These are phyloP conservation scores for Calephelis nemesis DNA, from an alignment of 1,140 invertebrate genomes.

Conservation along the genomic window DNA sequence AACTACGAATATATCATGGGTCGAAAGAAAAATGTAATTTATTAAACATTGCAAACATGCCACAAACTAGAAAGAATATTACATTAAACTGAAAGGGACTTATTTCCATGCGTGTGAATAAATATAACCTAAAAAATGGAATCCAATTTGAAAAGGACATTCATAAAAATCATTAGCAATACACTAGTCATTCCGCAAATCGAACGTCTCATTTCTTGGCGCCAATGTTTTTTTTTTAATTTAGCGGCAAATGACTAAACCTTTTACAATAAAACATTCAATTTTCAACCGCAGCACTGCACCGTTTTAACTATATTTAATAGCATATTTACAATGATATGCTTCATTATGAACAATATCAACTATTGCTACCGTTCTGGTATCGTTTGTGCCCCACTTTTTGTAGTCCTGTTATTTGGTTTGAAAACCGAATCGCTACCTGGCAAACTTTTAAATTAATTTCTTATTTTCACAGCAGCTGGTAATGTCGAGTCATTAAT, in stretches of 20 bases:
- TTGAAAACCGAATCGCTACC: constrained; percentile 58
- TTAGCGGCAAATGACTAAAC: constrained; percentile 14
- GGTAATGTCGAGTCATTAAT: constrained; percentile 34
- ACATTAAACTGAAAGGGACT: too few species aligned
- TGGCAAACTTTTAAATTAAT: constrained; percentile 71
- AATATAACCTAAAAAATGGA: too few species aligned
- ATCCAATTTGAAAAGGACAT: neutral
- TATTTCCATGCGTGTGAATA: too few species aligned
- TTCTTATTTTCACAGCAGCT: constrained; percentile 48
- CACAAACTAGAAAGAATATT: too few species aligned
- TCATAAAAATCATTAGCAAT: constrained; percentile 17
- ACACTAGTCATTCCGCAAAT: constrained; percentile 40
- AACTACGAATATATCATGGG: too few species aligned
- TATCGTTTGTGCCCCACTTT: constrained; percentile 56
- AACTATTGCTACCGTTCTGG: constrained; percentile 47
- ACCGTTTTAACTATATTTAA: constrained; percentile 57
- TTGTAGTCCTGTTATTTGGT: constrained; percentile 26
- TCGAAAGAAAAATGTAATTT: too few species aligned
- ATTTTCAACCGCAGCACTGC: constrained; percentile 41
- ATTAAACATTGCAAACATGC: too few species aligned
- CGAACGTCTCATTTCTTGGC: constrained; percentile 32
- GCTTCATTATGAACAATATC: constrained; percentile 60
- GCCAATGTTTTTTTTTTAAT: constrained; percentile 37
- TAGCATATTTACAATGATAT: constrained; percentile 68
- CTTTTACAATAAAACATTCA: constrained; percentile 28